Evolutionary conservation across 2,113 vertebrate species (phyloP).

Genomic region (Mastomys coucha): DNA sequence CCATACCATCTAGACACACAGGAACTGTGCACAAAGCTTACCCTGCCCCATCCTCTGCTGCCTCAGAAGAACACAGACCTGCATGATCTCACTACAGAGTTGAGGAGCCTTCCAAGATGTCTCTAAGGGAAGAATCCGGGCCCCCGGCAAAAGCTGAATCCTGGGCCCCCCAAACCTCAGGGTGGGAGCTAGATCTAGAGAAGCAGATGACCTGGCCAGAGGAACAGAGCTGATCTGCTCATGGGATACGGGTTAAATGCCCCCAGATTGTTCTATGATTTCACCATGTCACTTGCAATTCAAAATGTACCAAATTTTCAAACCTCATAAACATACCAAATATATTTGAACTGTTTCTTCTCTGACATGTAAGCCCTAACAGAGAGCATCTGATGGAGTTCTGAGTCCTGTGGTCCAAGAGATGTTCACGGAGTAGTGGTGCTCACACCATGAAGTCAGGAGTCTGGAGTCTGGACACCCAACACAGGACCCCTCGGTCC

Average conservation of each 20-base stretch:
- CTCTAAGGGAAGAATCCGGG: not conserved
- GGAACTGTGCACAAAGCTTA: no score
- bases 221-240: not conserved
- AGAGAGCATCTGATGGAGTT: not conserved
- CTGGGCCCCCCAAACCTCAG: not conserved
- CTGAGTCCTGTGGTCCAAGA: not conserved
- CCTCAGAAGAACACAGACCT: not conserved
- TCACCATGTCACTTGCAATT: not conserved
- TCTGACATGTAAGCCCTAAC: not conserved
- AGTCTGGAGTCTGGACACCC: no score
- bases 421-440: no score
- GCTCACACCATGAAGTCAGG: no score
- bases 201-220: not conserved
- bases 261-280: not conserved
- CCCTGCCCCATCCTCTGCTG: not conserved
- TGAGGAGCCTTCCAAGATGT: not conserved
- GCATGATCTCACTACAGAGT: not conserved
- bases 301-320: not conserved
- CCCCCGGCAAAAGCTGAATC: not conserved
- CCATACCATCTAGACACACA: not conserved
- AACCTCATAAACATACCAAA: no score
- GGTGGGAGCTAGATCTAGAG: not conserved
- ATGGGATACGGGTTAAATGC: fast-evolving
- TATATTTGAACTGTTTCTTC: not conserved
- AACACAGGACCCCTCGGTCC: no score